Base-by-base conservation (phyloP, 64 coral and sea anemone genomes). In the Orbicella faveolata region DNA sequence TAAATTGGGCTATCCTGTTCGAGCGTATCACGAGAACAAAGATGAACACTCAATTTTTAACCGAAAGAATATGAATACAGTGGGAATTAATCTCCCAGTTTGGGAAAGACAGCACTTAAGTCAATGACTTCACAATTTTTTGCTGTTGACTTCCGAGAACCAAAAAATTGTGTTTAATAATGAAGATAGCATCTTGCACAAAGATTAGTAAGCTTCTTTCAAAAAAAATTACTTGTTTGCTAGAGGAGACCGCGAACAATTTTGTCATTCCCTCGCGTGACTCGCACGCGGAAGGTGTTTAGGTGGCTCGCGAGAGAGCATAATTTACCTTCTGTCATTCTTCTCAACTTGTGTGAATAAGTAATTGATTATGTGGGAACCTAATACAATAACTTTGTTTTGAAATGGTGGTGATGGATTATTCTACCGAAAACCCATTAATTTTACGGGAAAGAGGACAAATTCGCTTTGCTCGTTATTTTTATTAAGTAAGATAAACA, bases 371-470 rank as follows among this genome's bases (percentile, higher is more conserved):
- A 30, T 85, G 64, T 73, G 65, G 20, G 64, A 85, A 53, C 36
- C 64, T 48, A 52, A 51, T 68, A 85, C 82, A 85, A 85, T 85
- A 73, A 44, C 36, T 72, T 85, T 73, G 82, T 83, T 68, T 83
- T 83, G 62, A 83, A 83, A 41, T 44, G 36, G 13, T 44, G 61
- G 37, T 30, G 65, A 85, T 44, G 64, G 52, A 85, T 85, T 48
- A 72, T 85, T 85, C 7, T 53, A 16, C 82, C 21, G 9, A 34
- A 70, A 73, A 26, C 48, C 19, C 13, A 70, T 52, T 53, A 72
- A 52, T 72, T 69, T 8, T 52, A 64, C 54, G 6, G 39, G 20
- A 85, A 73, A 73, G 35, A 15, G 15, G 72, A 16, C 64, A 73
- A 78, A 48, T 18, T 9, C 23, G 2, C 18, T 78, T 78, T 70